These are phyloP conservation scores for Oncorhynchus nerka DNA, from an alignment of 2,113 vertebrate genomes.

Conservation along the genomic window DNA sequence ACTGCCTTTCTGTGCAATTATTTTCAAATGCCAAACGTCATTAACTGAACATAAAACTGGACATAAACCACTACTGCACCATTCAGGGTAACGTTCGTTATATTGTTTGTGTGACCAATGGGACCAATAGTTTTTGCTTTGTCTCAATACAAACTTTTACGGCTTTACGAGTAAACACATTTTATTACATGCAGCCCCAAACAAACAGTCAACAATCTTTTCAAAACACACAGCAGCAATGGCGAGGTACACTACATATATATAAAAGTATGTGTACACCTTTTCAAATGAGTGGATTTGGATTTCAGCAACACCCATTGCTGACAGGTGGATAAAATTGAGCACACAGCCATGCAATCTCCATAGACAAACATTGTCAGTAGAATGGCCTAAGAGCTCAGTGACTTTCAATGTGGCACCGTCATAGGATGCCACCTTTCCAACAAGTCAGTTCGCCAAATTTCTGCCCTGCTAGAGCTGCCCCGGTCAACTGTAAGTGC, in stretches of 20 bases:
- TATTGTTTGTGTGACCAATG: neutral
- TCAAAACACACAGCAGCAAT: slow-evolving; percentile 55
- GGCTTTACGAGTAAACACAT: slow-evolving; percentile 26
- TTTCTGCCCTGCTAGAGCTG: too few species aligned
- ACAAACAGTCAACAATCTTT: slow-evolving; percentile 61
- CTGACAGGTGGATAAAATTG: too few species aligned
- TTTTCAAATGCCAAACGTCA: neutral
- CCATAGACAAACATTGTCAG: too few species aligned
- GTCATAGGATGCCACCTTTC: too few species aligned
- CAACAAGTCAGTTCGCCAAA: too few species aligned
- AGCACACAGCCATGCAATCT: too few species aligned
- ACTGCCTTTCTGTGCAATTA: slow-evolving; percentile 31
- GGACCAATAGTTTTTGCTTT: neutral
- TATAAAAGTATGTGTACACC: neutral
- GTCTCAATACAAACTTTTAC: neutral
- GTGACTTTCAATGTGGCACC: too few species aligned
- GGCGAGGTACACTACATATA: slow-evolving; percentile 33
- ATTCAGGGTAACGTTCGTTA: too few species aligned
- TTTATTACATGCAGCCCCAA: slow-evolving; percentile 77
- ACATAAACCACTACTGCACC: neutral
- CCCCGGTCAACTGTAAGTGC: too few species aligned
- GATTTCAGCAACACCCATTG: too few species aligned
- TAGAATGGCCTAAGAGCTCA: too few species aligned
- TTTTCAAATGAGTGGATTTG: too few species aligned
- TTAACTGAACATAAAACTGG: neutral